A percentile compares a stretch with the other conserved stretches of the same genome.
These are phyloP conservation scores for Coleophora deauratella DNA, from an alignment of 2,888 invertebrate species.

Conservation along the genomic window DNA sequence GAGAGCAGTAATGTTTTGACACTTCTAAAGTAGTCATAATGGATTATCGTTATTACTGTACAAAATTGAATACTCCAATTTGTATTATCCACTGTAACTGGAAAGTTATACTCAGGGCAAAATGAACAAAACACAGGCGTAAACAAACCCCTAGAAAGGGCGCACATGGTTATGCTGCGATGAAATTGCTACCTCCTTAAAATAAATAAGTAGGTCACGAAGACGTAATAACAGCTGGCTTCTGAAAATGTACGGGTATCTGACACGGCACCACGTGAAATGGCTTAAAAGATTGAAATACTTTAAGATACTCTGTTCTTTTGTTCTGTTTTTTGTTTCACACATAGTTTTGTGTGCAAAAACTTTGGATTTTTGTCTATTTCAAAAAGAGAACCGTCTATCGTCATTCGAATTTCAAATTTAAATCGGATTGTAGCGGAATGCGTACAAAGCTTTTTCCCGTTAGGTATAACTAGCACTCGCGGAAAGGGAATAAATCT, in stretches of 20 bases:
- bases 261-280: neutral
- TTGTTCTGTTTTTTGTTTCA: neutral
- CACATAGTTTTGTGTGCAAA: too few species aligned
- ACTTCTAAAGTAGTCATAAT: too few species aligned
- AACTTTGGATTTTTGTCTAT: too few species aligned
- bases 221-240: conserved; percentile 23
- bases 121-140: too few species aligned
- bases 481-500: conserved; percentile 12
- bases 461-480: conserved; percentile 11
- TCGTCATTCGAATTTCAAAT: conserved; percentile 18
- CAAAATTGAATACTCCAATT: too few species aligned
- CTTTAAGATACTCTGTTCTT: too few species aligned
- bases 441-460: conserved; percentile 4
- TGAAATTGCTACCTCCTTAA: conserved; percentile 37
- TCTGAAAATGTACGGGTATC: conserved; percentile 17
- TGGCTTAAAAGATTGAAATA: neutral
- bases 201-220: conserved; percentile 54
- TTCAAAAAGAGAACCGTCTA: neutral
- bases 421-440: conserved; percentile 5
- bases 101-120: too few species aligned
- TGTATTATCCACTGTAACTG: too few species aligned
- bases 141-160: neutral
- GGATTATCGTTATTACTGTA: too few species aligned
- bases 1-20: too few species aligned
- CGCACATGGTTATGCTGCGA: conserved; percentile 10